These are phyloP conservation scores for Pipistrellus pipistrellus DNA, from an alignment of 2,797 vertebrate genomes.

Conservation along the genomic window DNA sequence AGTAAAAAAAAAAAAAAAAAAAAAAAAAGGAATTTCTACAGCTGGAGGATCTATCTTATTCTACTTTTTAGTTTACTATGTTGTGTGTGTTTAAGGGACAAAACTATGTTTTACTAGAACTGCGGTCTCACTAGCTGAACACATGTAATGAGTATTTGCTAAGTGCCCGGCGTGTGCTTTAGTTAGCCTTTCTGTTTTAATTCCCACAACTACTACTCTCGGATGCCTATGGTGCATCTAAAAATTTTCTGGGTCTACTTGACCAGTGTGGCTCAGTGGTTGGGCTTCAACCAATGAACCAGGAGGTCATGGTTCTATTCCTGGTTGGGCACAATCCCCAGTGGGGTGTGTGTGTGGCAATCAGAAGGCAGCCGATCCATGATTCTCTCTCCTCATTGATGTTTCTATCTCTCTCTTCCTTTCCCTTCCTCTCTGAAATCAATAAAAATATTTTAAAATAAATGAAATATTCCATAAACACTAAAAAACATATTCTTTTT, in stretches of 20 bases:
- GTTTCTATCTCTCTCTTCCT: not conserved
- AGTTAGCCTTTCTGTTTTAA: not conserved
- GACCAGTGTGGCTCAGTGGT: not conserved
- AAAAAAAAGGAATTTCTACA: not conserved
- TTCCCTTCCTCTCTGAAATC: not conserved
- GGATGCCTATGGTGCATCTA: not conserved
- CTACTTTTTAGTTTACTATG: not conserved
- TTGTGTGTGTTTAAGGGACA: not conserved
- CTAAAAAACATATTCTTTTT: constrained; percentile 32
- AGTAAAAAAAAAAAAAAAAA: not conserved
- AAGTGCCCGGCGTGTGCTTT: not conserved
- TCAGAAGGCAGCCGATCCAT: not conserved
- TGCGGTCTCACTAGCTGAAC: not conserved
- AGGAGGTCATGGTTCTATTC: not conserved
- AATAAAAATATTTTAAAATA: not conserved
- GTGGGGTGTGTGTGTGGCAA: too few relatives aligned
- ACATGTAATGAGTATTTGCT: not conserved
- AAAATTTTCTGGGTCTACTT: not conserved
- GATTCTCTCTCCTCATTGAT: not conserved
- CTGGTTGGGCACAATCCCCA: not conserved
- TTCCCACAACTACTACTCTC: not conserved
- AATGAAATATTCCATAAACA: not conserved
- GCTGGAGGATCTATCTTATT: not conserved
- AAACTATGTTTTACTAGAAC: not conserved
- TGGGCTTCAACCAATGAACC: not conserved